phyloP scores from a whole-genome alignment of 2,113 vertebrate species.

The Clupea harengus region DNA sequence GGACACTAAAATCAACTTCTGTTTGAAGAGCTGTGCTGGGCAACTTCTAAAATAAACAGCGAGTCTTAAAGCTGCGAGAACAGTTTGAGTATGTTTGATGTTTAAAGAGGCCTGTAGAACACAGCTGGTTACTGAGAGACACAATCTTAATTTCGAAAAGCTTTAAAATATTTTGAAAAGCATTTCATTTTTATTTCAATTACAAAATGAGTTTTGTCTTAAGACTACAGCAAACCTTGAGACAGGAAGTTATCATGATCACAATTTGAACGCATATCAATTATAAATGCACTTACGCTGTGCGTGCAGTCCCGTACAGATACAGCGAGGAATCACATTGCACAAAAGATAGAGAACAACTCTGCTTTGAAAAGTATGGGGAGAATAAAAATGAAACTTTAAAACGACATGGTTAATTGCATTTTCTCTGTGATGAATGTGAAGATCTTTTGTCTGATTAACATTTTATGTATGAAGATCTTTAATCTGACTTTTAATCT shows the following conservation, averaged over 20 bases:
- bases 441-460: background rate
- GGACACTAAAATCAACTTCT: constrained; percentile 52
- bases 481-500: background rate
- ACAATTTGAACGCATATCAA: background rate
- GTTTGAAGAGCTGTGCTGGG: constrained; percentile 66
- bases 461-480: background rate
- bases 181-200: background rate
- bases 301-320: constrained; percentile 60
- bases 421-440: background rate
- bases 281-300: constrained; percentile 55
- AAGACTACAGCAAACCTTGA: background rate
- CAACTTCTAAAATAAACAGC: constrained; percentile 65
- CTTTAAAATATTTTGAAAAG: background rate
- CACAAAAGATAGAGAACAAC: constrained; percentile 53
- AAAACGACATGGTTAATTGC: background rate
- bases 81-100: background rate
- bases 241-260: background rate
- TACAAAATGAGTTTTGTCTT: background rate
- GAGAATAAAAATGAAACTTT: background rate
- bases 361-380: constrained; percentile 40
- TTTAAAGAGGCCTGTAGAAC: background rate
- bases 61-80: constrained; percentile 37
- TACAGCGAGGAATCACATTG: constrained; percentile 52
- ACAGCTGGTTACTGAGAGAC: background rate
- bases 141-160: background rate